Percentiles rank a stretch among this genome's conserved stretches.
phyloP scores from a whole-genome alignment of 2,888 invertebrate genomes.

The Helleia helle region DNA sequence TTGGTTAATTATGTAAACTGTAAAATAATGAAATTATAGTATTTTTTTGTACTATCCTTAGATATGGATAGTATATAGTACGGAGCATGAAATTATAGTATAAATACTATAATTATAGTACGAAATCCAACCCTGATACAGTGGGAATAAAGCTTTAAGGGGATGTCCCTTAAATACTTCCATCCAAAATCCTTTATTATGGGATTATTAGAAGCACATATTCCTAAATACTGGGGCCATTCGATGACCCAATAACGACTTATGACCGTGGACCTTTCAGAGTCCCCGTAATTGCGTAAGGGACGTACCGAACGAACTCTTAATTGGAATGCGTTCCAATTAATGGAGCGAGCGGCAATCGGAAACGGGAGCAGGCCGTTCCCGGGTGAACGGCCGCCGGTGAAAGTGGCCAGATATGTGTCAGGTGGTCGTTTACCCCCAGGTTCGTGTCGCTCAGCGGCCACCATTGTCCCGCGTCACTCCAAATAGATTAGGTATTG shows the following conservation, averaged over 20 bases:
- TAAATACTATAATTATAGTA: too few species aligned
- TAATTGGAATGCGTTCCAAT: slow-evolving; percentile 71
- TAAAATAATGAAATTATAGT: too few species aligned
- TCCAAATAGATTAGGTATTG: not conserved
- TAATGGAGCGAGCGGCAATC: slow-evolving; percentile 47
- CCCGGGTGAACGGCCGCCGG: slow-evolving; percentile 67
- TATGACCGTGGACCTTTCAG: not conserved
- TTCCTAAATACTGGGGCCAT: too few species aligned
- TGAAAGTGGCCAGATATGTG: slow-evolving; percentile 65
- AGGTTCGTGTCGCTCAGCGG: slow-evolving; percentile 29
- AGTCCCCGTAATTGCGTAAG: slow-evolving; percentile 52
- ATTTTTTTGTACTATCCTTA: too few species aligned
- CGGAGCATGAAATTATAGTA: too few species aligned
- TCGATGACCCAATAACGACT: slow-evolving; percentile 2
- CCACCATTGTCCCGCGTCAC: not conserved
- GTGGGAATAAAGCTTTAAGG: too few species aligned
- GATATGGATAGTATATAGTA: too few species aligned
- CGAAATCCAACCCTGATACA: too few species aligned
- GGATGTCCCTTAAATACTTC: too few species aligned
- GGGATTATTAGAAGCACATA: too few species aligned
- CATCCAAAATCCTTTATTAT: too few species aligned
- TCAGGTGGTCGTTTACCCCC: slow-evolving; percentile 70
- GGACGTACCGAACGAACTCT: slow-evolving; percentile 58
- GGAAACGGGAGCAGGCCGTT: slow-evolving; percentile 59
- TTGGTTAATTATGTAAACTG: too few species aligned